Conservation (phyloP, 2,888 invertebrate species). For the Steinernema hermaphroditum region DNA sequence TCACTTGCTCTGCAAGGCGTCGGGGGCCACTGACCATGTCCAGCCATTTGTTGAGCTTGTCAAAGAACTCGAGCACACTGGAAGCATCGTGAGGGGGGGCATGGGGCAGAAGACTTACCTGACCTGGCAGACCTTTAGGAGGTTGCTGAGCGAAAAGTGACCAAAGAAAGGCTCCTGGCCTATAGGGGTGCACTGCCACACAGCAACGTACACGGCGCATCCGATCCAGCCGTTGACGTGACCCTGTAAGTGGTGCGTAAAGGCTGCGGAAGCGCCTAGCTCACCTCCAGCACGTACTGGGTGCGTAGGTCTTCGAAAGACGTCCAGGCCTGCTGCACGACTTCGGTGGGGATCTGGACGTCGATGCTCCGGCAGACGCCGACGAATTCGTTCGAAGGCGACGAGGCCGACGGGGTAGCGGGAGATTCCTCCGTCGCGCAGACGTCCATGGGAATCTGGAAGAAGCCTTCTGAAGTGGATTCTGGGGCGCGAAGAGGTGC, state of each 20-base stretch:
- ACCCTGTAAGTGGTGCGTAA: slow-evolving; percentile 36
- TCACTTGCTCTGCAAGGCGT: slow-evolving; percentile 80
- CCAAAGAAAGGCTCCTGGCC: slow-evolving; percentile 42
- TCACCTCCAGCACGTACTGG: slow-evolving; percentile 45
- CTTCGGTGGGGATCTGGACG: slow-evolving; percentile 34
- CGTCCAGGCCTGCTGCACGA: slow-evolving; percentile 49
- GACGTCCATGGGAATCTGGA: slow-evolving; percentile 4
- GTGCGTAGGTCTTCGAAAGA: slow-evolving; percentile 46
- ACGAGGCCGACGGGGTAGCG: slow-evolving; percentile 18
- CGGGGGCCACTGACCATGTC: slow-evolving; percentile 87
- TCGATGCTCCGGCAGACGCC: slow-evolving; percentile 19
- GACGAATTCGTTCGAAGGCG: slow-evolving; percentile 25
- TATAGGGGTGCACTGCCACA: slow-evolving; percentile 48
- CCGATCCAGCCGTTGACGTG: slow-evolving; percentile 45
- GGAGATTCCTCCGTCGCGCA: slow-evolving; percentile 25
- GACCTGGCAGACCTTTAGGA: slow-evolving; percentile 41
- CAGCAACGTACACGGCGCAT: slow-evolving; percentile 46
- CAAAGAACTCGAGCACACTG: slow-evolving; percentile 89
- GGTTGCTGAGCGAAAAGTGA: slow-evolving; percentile 39
- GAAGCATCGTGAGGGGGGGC: slow-evolving; percentile 60
- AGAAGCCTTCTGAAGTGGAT: no score
- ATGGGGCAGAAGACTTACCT: slow-evolving; percentile 32
- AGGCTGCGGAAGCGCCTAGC: neutral
- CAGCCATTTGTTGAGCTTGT: slow-evolving; percentile 90
- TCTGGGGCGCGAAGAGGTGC: no score